Base-by-base conservation (phyloP, 2,113 vertebrate genomes). In the Diphyllodes magnificus region DNA sequence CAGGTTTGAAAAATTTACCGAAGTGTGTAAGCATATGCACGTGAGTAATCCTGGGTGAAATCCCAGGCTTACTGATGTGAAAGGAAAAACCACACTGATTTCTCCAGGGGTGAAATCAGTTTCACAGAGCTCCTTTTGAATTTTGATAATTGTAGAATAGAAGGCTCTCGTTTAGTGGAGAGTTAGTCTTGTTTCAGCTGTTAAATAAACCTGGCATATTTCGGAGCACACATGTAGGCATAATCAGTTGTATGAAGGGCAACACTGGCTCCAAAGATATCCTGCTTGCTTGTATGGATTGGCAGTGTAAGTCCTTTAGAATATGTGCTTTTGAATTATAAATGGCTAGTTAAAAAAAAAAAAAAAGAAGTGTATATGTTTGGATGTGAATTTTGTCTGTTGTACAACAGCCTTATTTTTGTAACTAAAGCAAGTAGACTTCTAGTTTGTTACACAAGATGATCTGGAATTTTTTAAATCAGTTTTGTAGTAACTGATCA, bases 401-500 rank as follows among this genome's bases (percentile, higher is more conserved):
- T 77, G 60, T 66, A 53, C 0, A 0, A 81, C 80, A 86, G 92
- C 92, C 90, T 96, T 96, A 95, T 97, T 96, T 97, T 96, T 96
- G 69, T 95, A 95, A 86, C 68, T 44, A 64, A 90, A 86, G 33
- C 21, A 84, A 69, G 93, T 17, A 97, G 87, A 87, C 54, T 88
- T 95, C 93, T 95, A 95, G 84, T 96, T 96, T 95, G 84, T 93
- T 95, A 95, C 68, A 86, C 8, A 11, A 82, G 71, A 25, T 75
- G 83, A 85, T 60, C 61, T 69, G 89, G 54, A 76, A 30, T 94
- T 92, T 96, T 96, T 90, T 9, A 1, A 87, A 65, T 17, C 21
- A 35, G 51, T 90, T 96, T 96, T 94, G 33, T 94, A 95, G 53
- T 71, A 64, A 56, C 8, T 37, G 37, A 21, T 35, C 14, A 30